Evolutionary conservation across 1,140 invertebrate genomes (phyloP).

Genomic region (Heliconius himera): DNA sequence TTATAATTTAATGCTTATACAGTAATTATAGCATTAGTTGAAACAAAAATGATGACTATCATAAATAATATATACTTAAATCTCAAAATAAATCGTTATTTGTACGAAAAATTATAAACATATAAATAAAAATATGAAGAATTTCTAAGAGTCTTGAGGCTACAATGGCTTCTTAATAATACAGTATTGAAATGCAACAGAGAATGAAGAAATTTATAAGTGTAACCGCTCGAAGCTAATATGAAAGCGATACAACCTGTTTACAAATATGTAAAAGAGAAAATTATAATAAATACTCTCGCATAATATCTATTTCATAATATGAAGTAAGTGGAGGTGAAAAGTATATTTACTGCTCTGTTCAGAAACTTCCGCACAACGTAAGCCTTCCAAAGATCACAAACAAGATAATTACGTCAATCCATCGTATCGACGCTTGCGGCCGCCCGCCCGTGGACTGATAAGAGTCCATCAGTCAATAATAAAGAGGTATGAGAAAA

Average conservation of each 20-base stretch:
- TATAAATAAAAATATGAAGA: not conserved
- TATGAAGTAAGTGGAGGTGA: too few species aligned
- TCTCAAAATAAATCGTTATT: too few species aligned
- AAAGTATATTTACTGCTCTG: not conserved
- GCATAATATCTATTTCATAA: too few species aligned
- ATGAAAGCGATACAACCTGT: too few species aligned
- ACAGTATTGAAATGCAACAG: not conserved
- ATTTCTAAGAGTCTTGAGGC: not conserved
- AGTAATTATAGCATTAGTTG: too few species aligned
- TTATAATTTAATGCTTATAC: too few species aligned
- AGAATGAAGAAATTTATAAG: not conserved
- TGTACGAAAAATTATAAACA: too few species aligned
- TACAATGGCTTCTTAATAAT: not conserved
- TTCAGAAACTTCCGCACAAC: not conserved
- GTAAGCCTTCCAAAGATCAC: slow-evolving; percentile 4
- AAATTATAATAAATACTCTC: too few species aligned
- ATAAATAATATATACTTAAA: too few species aligned
- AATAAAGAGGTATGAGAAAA: slow-evolving; percentile 24
- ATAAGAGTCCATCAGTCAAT: slow-evolving; percentile 16
- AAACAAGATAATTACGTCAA: slow-evolving; percentile 16
- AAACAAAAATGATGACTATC: too few species aligned
- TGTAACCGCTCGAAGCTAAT: not conserved
- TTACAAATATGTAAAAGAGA: too few species aligned
- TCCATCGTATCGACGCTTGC: slow-evolving; percentile 20
- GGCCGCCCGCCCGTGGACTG: slow-evolving; percentile 16